Evolutionary conservation across 2,113 vertebrate genomes (phyloP).

Genomic region (Ceratotherium simum): DNA sequence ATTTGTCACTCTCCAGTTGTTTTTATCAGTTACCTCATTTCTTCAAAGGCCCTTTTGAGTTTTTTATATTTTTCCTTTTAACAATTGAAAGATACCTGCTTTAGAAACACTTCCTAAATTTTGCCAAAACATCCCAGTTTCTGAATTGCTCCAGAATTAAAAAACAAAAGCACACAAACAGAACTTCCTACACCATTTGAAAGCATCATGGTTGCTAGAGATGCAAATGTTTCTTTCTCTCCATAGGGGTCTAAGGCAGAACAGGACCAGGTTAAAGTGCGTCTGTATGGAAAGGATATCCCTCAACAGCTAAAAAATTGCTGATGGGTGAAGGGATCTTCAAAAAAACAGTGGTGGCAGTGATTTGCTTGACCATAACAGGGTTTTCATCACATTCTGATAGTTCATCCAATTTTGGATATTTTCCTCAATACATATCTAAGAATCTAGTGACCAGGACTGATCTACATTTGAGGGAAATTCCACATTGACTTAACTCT

Average conservation of each 20-base stretch:
- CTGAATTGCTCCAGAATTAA: background rate
- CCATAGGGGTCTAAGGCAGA: background rate
- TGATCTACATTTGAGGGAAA: background rate
- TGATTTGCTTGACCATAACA: background rate
- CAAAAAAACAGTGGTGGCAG: background rate
- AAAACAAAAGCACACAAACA: background rate
- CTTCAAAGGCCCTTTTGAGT: background rate
- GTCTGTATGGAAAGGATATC: background rate
- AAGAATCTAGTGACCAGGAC: background rate
- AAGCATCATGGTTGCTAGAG: background rate
- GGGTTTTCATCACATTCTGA: background rate
- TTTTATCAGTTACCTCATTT: background rate
- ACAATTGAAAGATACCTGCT: background rate
- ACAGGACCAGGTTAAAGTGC: background rate
- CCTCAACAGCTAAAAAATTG: background rate
- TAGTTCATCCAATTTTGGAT: background rate
- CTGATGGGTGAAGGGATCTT: background rate
- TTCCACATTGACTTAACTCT: background rate
- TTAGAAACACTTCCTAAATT: constrained; percentile 41
- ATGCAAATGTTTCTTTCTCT: background rate
- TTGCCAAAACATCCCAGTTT: background rate
- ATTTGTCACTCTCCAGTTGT: background rate
- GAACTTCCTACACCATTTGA: background rate
- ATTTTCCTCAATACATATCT: background rate
- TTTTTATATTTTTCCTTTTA: background rate